phyloP scores from a whole-genome alignment of 2,888 invertebrate species.

The Meteorus colon region DNA sequence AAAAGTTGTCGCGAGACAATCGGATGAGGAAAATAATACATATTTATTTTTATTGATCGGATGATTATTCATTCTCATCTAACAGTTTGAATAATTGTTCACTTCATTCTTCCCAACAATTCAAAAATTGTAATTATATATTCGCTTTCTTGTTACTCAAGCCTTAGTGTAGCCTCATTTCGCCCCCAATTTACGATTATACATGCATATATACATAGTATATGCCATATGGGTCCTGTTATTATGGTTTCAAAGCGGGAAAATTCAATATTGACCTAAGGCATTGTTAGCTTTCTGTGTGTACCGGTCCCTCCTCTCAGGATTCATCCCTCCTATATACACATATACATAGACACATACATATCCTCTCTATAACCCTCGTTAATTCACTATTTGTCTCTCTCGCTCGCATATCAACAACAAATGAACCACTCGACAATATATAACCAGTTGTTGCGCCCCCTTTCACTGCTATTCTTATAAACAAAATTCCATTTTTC shows the following conservation, averaged over 20 bases:
- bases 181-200: conserved; percentile 13
- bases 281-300: conserved; percentile 46
- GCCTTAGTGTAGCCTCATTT: background rate
- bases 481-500: background rate
- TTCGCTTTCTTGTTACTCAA: background rate
- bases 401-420: background rate
- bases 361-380: background rate
- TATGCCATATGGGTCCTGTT: conserved; percentile 38
- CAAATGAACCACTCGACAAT: background rate
- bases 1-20: too few species aligned
- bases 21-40: too few species aligned
- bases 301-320: conserved; percentile 41
- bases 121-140: background rate
- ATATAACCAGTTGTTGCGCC: background rate
- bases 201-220: conserved; percentile 21
- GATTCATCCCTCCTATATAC: conserved; percentile 17
- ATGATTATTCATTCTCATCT: too few species aligned
- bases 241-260: conserved; percentile 41
- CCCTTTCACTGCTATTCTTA: background rate
- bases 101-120: too few species aligned
- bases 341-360: background rate
- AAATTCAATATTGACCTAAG: conserved; percentile 52
- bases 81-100: too few species aligned
- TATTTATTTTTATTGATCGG: too few species aligned
- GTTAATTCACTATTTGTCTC: background rate